Evolutionary conservation across 2,113 vertebrate genomes (phyloP).

Genomic region (Brienomyrus brachyistius): DNA sequence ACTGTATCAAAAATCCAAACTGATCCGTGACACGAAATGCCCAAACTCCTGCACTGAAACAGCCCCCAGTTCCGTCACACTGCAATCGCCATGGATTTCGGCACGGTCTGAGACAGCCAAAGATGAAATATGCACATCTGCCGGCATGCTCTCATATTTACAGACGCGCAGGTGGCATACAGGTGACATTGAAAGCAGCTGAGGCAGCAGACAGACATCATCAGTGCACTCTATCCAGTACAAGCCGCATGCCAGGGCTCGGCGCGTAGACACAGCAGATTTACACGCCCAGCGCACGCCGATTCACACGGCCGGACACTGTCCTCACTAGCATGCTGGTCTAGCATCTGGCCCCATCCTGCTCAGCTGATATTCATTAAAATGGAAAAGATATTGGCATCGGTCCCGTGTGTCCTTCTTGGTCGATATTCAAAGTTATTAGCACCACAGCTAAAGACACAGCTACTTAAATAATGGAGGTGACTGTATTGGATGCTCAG

Average conservation of each 20-base stretch:
- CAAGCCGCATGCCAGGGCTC: background rate
- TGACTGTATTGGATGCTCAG: background rate
- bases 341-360: background rate
- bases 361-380: background rate
- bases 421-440: background rate
- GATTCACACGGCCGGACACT: background rate
- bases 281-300: background rate
- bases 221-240: background rate
- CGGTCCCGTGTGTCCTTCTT: background rate
- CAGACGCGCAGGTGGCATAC: background rate
- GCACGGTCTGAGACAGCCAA: background rate
- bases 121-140: background rate
- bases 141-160: background rate
- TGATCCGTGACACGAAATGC: background rate
- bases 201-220: background rate
- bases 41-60: background rate
- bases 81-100: background rate
- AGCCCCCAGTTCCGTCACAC: background rate
- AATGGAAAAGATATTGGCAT: background rate
- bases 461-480: background rate
- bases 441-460: background rate
- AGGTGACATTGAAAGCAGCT: background rate
- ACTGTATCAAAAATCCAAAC: background rate
- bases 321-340: background rate
- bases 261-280: background rate